Evolutionary conservation across 2,113 vertebrate genomes (phyloP).

Genomic region (Coracopsis vasa): DNA sequence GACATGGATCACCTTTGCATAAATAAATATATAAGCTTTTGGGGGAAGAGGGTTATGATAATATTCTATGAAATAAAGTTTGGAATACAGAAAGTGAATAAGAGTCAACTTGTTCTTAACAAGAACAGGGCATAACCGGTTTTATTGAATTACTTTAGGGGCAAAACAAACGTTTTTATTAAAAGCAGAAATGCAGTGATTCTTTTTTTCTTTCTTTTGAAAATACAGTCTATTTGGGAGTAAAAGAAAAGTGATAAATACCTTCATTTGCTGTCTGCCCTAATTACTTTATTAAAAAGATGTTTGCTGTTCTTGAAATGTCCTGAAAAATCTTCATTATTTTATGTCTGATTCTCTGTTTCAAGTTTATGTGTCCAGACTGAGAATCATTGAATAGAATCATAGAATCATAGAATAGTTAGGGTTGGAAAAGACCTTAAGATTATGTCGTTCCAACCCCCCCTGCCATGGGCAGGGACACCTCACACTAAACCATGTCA

Average conservation of each 20-base stretch:
- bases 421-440: too few relatives aligned
- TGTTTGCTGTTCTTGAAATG: not conserved
- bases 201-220: not conserved
- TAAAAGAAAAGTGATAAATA: not conserved
- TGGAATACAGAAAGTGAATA: not conserved
- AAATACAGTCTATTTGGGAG: not conserved
- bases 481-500: too few relatives aligned
- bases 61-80: not conserved
- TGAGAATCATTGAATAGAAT: too few relatives aligned
- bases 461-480: too few relatives aligned
- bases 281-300: not conserved
- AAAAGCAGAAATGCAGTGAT: not conserved
- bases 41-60: not conserved
- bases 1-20: not conserved
- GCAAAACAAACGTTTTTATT: not conserved
- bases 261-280: not conserved
- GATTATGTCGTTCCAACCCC: too few relatives aligned
- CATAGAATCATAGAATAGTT: too few relatives aligned
- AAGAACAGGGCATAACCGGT: accelerated
- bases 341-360: not conserved
- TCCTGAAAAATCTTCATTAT: not conserved
- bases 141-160: not conserved
- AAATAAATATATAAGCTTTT: not conserved
- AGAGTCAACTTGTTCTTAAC: not conserved
- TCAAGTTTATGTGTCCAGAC: not conserved